A percentile compares a stretch with the other conserved stretches of the same genome.
Conservation (phyloP, 2,888 invertebrate genomes). For the Chydorus sphaericus region DNA sequence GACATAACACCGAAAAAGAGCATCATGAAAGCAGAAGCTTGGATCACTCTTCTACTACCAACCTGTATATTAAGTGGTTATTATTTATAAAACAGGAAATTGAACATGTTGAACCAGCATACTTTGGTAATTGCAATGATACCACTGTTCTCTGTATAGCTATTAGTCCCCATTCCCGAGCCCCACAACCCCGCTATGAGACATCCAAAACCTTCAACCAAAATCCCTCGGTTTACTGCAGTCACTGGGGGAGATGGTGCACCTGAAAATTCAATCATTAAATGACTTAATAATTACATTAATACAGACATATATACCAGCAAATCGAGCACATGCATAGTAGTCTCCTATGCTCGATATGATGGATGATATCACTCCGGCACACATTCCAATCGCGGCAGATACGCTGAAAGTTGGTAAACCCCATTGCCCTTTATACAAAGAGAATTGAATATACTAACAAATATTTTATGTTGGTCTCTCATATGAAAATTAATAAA, state of each 20-base stretch:
- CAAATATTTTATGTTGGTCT: no score
- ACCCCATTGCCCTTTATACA: conserved; percentile 30
- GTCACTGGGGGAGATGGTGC: conserved; percentile 70
- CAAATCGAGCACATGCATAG: conserved; percentile 37
- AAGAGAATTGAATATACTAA: no score
- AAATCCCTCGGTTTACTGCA: conserved; percentile 74
- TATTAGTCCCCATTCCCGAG: conserved; percentile 72
- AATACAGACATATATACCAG: no score
- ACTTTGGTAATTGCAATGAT: conserved; percentile 77
- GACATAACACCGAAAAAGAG: conserved; percentile 55
- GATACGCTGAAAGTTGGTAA: conserved; percentile 25
- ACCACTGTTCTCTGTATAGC: conserved; percentile 79
- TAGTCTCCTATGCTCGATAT: conserved; percentile 36
- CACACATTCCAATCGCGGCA: conserved; percentile 26
- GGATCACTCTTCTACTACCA: conserved; percentile 63
- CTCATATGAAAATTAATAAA: no score
- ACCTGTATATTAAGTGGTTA: no score
- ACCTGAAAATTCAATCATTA: conserved; percentile 36
- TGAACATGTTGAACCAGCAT: no score
- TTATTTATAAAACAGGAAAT: no score
- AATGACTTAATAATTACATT: no score
- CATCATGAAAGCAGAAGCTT: conserved; percentile 59
- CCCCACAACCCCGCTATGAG: conserved; percentile 72
- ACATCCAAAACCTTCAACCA: conserved; percentile 71
- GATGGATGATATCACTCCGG: conserved; percentile 26